phyloP scores from a whole-genome alignment of 2,113 vertebrate species.

The Cololabis saira region DNA sequence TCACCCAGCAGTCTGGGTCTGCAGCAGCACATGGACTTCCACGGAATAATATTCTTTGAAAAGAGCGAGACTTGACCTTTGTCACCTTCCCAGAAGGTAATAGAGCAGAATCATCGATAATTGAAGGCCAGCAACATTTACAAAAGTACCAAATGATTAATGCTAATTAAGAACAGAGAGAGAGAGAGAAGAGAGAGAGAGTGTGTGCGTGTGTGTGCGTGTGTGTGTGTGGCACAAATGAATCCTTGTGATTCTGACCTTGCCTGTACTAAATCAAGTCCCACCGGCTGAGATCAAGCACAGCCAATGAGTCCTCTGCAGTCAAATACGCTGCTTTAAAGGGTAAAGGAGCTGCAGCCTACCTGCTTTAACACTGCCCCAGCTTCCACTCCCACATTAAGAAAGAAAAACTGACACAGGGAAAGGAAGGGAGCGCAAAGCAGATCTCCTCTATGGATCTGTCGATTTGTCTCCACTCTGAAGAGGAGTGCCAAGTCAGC shows the following conservation, averaged over 20 bases:
- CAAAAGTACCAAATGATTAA: conserved; percentile 69
- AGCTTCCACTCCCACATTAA: conserved; percentile 11
- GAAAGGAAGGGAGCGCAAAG: conserved; percentile 19
- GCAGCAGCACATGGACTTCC: neutral
- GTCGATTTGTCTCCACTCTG: conserved; percentile 52
- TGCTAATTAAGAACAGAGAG: conserved; percentile 69
- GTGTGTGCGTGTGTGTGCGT: too few relatives aligned
- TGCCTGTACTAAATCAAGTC: conserved; percentile 29
- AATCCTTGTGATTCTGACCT: conserved; percentile 40
- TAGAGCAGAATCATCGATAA: conserved; percentile 72
- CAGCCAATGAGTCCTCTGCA: conserved; percentile 9
- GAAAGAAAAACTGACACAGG: conserved; percentile 44
- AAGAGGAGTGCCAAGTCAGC: conserved; percentile 59
- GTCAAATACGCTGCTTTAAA: conserved; percentile 50
- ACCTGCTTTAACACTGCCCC: conserved; percentile 13
- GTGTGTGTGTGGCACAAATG: too few relatives aligned
- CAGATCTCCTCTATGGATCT: conserved; percentile 47
- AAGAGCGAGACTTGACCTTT: conserved; percentile 46
- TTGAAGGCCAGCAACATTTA: conserved; percentile 73
- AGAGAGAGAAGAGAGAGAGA: conserved; percentile 17
- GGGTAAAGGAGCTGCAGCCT: neutral
- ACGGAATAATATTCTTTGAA: conserved; percentile 29
- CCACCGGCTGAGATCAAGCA: conserved; percentile 25
- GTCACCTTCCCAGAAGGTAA: conserved; percentile 66
- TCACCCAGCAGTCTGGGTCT: too few relatives aligned